Evolutionary conservation across 2,888 invertebrate species (phyloP).

Genomic region (Stenurella melanura): DNA sequence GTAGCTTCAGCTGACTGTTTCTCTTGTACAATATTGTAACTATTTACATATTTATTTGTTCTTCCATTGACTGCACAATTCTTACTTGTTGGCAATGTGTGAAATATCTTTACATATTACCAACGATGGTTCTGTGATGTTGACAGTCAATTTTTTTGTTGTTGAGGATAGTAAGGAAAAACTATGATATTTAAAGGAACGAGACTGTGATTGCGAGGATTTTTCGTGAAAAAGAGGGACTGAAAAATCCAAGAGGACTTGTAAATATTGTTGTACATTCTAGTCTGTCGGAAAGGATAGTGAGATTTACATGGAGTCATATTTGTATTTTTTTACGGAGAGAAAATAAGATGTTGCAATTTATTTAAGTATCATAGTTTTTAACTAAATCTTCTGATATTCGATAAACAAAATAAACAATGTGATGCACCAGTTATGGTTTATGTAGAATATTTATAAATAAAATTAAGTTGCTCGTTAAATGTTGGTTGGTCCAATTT

Average conservation of each 20-base stretch:
- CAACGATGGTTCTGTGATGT: conserved; percentile 29
- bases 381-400: background rate
- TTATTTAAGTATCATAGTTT: conserved; percentile 31
- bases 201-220: conserved; percentile 3
- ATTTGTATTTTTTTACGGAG: background rate
- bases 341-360: conserved; percentile 22
- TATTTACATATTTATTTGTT: conserved; percentile 40
- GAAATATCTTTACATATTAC: background rate
- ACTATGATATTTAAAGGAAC: conserved; percentile 33
- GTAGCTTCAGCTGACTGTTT: background rate
- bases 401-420: conserved; percentile 13
- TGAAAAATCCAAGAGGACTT: background rate
- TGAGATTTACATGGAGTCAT: background rate
- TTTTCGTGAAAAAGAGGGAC: background rate
- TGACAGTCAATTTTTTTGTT: conserved; percentile 26
- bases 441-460: conserved; percentile 22
- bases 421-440: conserved; percentile 34
- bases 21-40: conserved; percentile 34
- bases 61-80: conserved; percentile 39
- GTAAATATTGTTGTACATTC: conserved; percentile 1
- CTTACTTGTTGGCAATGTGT: conserved; percentile 25
- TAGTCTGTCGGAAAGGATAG: conserved; percentile 24
- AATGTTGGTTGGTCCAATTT: background rate
- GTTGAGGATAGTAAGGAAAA: background rate
- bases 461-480: conserved; percentile 15